Percentiles rank a stretch among this genome's conserved stretches.
Evolutionary conservation across 2,113 vertebrate genomes (phyloP).

Genomic region (Fukomys damarensis): DNA sequence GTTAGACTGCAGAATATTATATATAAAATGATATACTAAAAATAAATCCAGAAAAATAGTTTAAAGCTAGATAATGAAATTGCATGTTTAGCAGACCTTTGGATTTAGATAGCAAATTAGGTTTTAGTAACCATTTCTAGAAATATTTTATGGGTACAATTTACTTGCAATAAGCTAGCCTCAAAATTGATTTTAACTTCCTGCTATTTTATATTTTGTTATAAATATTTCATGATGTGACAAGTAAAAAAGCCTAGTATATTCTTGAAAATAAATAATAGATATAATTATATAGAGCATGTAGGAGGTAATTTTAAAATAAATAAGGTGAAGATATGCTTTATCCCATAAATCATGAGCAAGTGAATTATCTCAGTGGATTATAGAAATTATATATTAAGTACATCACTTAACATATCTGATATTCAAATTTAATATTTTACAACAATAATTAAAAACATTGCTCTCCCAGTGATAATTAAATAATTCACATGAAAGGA

Average conservation of each 20-base stretch:
- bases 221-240: background rate
- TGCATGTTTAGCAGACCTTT: background rate
- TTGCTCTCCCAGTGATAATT: background rate
- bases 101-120: background rate
- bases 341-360: background rate
- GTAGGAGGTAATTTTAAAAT: background rate
- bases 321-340: background rate
- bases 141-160: background rate
- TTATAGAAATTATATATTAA: background rate
- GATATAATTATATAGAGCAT: background rate
- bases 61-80: background rate
- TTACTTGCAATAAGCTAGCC: background rate
- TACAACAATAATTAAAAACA: conserved; percentile 4
- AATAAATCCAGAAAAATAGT: background rate
- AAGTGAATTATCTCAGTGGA: background rate
- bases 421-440: background rate
- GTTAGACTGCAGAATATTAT: background rate
- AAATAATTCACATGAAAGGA: background rate
- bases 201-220: background rate
- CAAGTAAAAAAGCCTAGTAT: background rate
- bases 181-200: background rate
- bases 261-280: background rate
- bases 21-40: background rate
- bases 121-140: background rate
- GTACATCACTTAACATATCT: background rate